Percentiles rank a stretch among this genome's conserved stretches.
Conservation (phyloP, 2,113 vertebrate genomes). For the Syrmaticus mikado region DNA sequence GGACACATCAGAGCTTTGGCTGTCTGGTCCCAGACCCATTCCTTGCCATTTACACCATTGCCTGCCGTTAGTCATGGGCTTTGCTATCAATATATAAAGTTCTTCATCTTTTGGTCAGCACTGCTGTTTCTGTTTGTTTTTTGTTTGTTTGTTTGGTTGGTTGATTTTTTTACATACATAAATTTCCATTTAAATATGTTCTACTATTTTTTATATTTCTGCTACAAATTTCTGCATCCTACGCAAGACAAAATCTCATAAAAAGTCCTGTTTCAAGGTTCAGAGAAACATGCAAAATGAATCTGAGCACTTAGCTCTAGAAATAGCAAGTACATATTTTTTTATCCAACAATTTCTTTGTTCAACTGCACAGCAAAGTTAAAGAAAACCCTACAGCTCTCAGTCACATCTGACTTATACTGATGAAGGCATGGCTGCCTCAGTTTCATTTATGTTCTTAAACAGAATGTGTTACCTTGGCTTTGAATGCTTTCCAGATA, state of each 20-base stretch:
- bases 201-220: background rate
- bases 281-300: background rate
- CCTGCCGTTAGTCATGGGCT: background rate
- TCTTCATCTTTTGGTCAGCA: background rate
- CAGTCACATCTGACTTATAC: background rate
- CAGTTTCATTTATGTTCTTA: background rate
- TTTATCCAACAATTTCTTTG: background rate
- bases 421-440: background rate
- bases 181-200: background rate
- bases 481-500: background rate
- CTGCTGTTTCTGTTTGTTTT: background rate
- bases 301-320: background rate
- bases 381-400: background rate
- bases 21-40: background rate
- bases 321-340: background rate
- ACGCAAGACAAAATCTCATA: background rate
- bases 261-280: background rate
- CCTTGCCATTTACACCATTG: background rate
- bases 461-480: background rate
- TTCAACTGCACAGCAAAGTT: background rate
- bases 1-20: background rate
- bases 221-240: background rate
- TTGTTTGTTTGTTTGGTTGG: too few relatives aligned
- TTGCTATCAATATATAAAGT: background rate
- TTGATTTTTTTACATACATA: background rate